phyloP scores from a whole-genome alignment of 2,888 invertebrate species.

The Ceratothoa steindachneri region DNA sequence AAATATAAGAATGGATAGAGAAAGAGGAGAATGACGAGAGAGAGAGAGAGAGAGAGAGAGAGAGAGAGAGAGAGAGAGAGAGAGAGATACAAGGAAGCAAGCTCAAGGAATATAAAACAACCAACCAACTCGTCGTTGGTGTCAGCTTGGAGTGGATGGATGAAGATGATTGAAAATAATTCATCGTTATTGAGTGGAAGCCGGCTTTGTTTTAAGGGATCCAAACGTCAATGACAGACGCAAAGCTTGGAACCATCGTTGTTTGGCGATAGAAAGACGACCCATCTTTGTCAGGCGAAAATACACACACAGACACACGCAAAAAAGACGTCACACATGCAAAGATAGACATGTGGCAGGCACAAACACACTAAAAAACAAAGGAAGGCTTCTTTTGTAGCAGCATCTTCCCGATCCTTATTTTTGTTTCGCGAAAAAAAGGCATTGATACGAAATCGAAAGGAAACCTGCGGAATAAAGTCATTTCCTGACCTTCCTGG shows the following conservation, averaged over 20 bases:
- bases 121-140: background rate
- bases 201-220: background rate
- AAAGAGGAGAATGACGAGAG: background rate
- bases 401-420: too few species aligned
- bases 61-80: background rate
- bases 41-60: background rate
- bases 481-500: too few species aligned
- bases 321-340: too few species aligned
- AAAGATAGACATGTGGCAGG: too few species aligned
- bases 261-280: background rate
- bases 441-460: too few species aligned
- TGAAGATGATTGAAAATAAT: background rate
- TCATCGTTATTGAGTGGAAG: background rate
- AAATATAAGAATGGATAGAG: too few species aligned
- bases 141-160: background rate
- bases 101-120: background rate
- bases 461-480: too few species aligned
- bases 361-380: too few species aligned
- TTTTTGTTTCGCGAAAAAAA: too few species aligned
- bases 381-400: too few species aligned
- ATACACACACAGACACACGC: too few species aligned
- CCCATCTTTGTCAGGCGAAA: too few species aligned
- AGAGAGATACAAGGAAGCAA: background rate
- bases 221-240: background rate
- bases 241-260: background rate